Conservation (phyloP, 2,888 invertebrate species). For the Sphaerolaimus hirsutus region DNA sequence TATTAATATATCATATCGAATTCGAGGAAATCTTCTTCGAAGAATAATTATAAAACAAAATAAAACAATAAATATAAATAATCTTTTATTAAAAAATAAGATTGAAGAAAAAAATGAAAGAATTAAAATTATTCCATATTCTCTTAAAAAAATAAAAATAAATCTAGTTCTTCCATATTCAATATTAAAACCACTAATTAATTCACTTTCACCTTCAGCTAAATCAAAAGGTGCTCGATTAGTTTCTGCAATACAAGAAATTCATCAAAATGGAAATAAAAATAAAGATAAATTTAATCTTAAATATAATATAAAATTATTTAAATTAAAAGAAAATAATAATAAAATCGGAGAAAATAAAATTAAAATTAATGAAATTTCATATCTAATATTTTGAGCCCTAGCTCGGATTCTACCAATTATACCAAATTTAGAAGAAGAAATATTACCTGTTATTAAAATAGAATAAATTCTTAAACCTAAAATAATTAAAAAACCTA, state of each 20-base stretch:
- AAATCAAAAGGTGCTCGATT: slow-evolving; percentile 34
- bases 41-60: background rate
- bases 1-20: no score
- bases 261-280: no score
- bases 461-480: no score
- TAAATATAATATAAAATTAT: no score
- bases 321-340: no score
- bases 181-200: background rate
- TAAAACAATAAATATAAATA: background rate
- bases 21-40: background rate
- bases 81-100: background rate
- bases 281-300: no score
- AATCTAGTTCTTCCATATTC: background rate
- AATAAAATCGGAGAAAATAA: no score
- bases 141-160: slow-evolving; percentile 22
- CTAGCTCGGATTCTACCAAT: no score
- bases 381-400: background rate
- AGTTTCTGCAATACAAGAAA: background rate
- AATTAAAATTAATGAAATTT: background rate
- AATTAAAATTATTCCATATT: background rate
- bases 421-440: no score
- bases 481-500: no score
- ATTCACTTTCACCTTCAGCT: slow-evolving; percentile 49
- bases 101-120: background rate
- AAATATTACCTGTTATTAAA: no score